These are phyloP conservation scores for Corythornis vintsioides DNA, from an alignment of 2,113 vertebrate species.

Conservation along the genomic window DNA sequence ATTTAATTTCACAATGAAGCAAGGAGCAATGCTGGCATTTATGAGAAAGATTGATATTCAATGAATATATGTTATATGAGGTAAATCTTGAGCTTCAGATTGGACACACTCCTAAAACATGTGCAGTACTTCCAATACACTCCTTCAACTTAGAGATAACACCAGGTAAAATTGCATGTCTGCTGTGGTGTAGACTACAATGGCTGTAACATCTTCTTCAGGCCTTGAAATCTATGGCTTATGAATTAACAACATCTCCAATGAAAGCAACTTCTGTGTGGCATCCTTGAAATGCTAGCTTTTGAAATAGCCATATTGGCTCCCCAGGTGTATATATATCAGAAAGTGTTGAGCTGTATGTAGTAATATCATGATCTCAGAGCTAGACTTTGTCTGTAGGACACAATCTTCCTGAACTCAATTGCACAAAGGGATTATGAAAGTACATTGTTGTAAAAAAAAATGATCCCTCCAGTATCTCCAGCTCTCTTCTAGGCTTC, in stretches of 20 bases:
- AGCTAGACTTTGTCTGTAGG: background rate
- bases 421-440: background rate
- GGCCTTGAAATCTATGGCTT: background rate
- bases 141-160: background rate
- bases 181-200: background rate
- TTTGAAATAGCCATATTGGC: background rate
- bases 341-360: background rate
- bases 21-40: background rate
- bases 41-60: background rate
- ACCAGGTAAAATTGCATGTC: background rate
- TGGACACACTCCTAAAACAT: background rate
- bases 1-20: background rate
- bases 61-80: background rate
- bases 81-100: background rate
- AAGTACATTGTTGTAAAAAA: background rate
- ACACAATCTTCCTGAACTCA: background rate
- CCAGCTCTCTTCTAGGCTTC: background rate
- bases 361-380: background rate
- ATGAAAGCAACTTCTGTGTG: background rate
- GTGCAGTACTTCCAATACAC: accelerated
- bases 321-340: background rate
- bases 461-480: background rate
- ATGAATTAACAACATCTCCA: background rate
- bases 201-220: background rate
- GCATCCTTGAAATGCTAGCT: background rate